Evolutionary conservation across 1,140 invertebrate genomes (phyloP).

Genomic region (Batillaria attramentaria): DNA sequence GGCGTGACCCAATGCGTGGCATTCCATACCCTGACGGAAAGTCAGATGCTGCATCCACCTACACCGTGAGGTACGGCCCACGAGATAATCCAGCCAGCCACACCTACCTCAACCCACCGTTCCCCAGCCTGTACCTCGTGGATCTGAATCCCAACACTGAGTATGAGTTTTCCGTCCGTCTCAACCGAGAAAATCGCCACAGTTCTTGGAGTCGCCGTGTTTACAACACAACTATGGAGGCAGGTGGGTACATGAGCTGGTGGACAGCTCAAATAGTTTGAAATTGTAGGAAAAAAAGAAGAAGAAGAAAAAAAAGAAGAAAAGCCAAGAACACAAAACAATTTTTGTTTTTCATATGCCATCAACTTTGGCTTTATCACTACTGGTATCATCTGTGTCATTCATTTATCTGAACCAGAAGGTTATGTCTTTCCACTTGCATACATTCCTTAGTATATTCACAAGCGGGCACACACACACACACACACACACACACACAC

Average conservation of each 20-base stretch:
- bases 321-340: too few species aligned
- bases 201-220: constrained; percentile 94
- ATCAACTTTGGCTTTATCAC: not conserved
- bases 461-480: too few species aligned
- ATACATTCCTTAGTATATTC: too few species aligned
- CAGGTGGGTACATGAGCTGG: constrained; percentile 21
- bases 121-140: constrained; percentile 28
- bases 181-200: constrained; percentile 86
- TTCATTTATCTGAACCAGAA: too few species aligned
- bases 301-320: too few species aligned
- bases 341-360: too few species aligned
- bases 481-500: too few species aligned
- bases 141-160: constrained; percentile 17
- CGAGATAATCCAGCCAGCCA: not conserved
- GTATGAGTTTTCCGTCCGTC: constrained; percentile 96
- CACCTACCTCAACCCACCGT: constrained; percentile 16
- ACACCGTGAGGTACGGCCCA: constrained; percentile 27
- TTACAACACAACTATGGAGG: constrained; percentile 81
- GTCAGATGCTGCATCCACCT: not conserved
- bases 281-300: too few species aligned
- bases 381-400: too few species aligned
- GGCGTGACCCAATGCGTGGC: constrained; percentile 25
- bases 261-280: not conserved
- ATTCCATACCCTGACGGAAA: constrained; percentile 9
- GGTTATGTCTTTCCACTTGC: too few species aligned